phyloP scores from a whole-genome alignment of 1,140 invertebrate species.

The Zaprionus kolodkinae region DNA sequence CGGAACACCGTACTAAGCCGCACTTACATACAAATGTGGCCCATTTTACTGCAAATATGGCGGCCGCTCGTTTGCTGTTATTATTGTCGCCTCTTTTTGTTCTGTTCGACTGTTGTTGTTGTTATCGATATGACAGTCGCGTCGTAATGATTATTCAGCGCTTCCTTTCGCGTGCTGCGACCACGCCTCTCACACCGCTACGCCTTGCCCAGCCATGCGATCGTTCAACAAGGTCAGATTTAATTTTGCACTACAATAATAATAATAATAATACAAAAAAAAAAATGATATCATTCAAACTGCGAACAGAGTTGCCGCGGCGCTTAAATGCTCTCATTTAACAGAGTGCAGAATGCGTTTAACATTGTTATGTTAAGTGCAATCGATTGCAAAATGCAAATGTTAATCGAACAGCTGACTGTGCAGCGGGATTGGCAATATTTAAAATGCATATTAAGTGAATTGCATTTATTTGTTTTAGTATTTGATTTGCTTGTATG shows the following conservation, averaged over 20 bases:
- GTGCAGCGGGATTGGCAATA: no score
- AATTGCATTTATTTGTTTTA: no score
- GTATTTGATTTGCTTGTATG: conserved; percentile 1
- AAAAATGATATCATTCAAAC: conserved; percentile 41
- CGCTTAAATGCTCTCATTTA: conserved; percentile 27
- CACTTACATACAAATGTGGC: conserved; percentile 45
- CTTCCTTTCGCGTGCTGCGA: conserved; percentile 72
- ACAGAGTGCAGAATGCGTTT: not conserved
- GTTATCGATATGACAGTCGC: conserved; percentile 70
- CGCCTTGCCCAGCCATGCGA: conserved; percentile 35
- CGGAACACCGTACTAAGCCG: conserved; percentile 2
- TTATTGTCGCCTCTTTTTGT: conserved; percentile 1
- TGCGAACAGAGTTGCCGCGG: conserved; percentile 21
- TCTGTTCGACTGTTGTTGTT: no score
- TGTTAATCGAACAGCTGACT: not conserved
- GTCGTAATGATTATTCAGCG: conserved; percentile 76
- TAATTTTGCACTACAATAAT: conserved; percentile 65
- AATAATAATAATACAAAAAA: conserved; percentile 32
- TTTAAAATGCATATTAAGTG: no score
- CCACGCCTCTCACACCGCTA: not conserved
- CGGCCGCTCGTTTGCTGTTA: conserved; percentile 12
- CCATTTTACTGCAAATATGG: conserved; percentile 47
- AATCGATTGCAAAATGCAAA: not conserved
- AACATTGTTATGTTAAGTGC: not conserved
- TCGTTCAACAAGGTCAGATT: conserved; percentile 76